These are phyloP conservation scores for Pipra filicauda DNA, from an alignment of 2,113 vertebrate species.

Conservation along the genomic window DNA sequence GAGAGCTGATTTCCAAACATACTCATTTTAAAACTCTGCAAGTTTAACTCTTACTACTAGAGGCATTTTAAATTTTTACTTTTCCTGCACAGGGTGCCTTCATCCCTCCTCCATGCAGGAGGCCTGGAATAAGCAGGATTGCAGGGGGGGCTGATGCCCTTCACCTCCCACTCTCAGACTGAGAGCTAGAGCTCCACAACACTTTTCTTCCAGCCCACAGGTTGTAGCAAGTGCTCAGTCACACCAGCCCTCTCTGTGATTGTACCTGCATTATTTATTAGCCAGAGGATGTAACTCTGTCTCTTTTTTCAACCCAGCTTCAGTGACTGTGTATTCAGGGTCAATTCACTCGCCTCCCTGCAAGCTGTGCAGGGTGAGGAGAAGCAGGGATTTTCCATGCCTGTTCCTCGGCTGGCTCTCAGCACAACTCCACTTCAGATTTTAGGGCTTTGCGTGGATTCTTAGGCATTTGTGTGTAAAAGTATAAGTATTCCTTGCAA, in stretches of 20 bases:
- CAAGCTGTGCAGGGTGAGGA: not conserved
- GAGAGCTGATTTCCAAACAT: not conserved
- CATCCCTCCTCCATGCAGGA: not conserved
- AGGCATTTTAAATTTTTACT: not conserved
- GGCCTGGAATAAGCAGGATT: not conserved
- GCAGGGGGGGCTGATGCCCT: not conserved
- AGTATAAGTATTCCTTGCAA: not conserved
- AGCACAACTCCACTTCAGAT: not conserved
- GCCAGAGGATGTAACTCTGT: not conserved
- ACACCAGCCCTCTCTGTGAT: not conserved
- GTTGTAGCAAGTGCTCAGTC: not conserved
- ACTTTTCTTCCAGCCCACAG: not conserved
- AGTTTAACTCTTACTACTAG: not conserved
- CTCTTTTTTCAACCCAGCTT: constrained; percentile 23
- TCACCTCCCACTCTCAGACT: not conserved
- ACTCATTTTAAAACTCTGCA: not conserved
- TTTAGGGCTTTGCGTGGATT: not conserved
- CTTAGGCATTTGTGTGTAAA: not conserved
- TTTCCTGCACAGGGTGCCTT: not conserved
- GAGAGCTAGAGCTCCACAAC: not conserved
- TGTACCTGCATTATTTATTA: constrained; percentile 45
- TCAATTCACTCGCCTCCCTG: not conserved
- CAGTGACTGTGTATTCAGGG: not conserved
- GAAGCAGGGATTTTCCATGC: not conserved
- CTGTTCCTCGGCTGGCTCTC: not conserved